Evolutionary conservation across 2,113 vertebrate species (phyloP).

Genomic region (Colossoma macropomum): DNA sequence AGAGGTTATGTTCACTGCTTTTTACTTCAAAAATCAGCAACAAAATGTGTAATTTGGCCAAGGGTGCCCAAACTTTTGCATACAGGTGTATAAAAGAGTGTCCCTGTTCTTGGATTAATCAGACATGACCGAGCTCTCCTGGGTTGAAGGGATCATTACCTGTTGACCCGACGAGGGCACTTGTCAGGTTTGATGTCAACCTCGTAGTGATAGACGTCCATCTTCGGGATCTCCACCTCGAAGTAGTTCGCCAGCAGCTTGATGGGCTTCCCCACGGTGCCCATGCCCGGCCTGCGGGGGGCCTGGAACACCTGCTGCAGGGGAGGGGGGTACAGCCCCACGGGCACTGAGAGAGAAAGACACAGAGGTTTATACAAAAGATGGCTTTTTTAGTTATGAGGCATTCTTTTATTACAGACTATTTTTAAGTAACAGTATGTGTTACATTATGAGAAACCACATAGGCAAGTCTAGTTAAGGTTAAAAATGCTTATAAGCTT

Average conservation of each 20-base stretch:
- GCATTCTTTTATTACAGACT: no score
- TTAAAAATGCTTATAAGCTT: no score
- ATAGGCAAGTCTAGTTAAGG: no score
- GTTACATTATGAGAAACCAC: no score
- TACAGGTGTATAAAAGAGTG: no score
- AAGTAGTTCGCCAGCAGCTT: constrained; percentile 99
- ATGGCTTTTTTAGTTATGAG: no score
- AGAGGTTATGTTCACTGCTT: no score
- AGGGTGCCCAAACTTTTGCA: no score
- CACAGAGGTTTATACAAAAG: neutral
- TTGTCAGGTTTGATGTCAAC: constrained; percentile 99
- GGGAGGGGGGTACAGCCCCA: constrained; percentile 92
- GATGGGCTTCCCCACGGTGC: constrained; percentile 98
- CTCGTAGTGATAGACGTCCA: constrained; percentile 98
- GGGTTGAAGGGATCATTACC: constrained; percentile 74
- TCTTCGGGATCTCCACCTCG: constrained; percentile 99
- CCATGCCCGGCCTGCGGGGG: constrained; percentile 95
- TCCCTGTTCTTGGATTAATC: no score
- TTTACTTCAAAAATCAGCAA: no score
- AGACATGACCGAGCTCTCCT: neutral
- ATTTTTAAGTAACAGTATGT: neutral
- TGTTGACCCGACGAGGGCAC: constrained; percentile 98
- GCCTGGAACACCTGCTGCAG: constrained; percentile 99
- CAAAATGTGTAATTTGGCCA: no score
- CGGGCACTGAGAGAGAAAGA: constrained; percentile 74